phyloP scores from a whole-genome alignment of 2,797 vertebrate species.

The Phaenicophaeus curvirostris region DNA sequence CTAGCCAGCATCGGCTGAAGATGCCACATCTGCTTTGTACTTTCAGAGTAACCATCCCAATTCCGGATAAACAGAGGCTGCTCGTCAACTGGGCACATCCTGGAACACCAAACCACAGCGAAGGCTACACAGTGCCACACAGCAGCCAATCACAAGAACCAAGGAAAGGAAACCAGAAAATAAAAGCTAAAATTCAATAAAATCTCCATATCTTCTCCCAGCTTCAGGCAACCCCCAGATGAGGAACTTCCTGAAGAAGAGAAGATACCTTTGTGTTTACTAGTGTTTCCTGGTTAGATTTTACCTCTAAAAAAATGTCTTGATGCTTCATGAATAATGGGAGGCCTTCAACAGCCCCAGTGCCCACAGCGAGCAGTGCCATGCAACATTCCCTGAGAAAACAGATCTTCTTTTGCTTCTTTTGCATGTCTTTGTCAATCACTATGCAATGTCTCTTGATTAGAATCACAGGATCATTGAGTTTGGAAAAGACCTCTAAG shows the following conservation, averaged over 20 bases:
- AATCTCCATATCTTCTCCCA: neutral
- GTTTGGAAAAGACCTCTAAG: too few species aligned
- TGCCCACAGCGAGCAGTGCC: neutral
- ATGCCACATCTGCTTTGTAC: neutral
- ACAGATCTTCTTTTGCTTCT: neutral
- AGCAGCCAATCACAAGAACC: neutral
- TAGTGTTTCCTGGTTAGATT: neutral
- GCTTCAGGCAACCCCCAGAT: accelerated
- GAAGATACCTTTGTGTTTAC: neutral
- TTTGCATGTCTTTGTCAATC: neutral
- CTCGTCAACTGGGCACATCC: neutral
- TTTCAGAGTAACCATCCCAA: neutral
- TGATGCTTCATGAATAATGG: neutral
- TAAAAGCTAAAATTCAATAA: neutral
- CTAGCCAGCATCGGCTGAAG: neutral
- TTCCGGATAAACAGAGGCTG: neutral
- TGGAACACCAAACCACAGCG: neutral
- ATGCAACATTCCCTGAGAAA: accelerated
- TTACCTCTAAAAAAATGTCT: neutral
- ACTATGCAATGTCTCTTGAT: accelerated
- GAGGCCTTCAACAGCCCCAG: neutral
- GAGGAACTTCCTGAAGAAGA: neutral
- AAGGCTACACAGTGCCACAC: neutral
- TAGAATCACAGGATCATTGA: neutral
- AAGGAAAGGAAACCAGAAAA: neutral